Conservation (phyloP, 2,888 invertebrate species). For the Coenonympha arcania region DNA sequence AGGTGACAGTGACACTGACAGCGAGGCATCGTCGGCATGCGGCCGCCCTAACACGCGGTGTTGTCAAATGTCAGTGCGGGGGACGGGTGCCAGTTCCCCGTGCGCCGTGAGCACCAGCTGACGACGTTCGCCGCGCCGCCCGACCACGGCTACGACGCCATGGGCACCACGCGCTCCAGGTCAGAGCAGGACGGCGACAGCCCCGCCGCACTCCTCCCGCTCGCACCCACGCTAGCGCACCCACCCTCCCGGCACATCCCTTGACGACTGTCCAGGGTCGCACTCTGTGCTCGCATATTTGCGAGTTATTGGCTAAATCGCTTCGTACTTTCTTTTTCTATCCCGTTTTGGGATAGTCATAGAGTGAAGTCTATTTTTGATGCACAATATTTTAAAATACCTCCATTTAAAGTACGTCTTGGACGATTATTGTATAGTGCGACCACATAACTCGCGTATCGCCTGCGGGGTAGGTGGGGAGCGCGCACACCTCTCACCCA, state of each 20-base stretch:
- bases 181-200: conserved; percentile 71
- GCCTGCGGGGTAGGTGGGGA: no score
- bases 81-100: conserved; percentile 90
- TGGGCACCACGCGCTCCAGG: conserved; percentile 90
- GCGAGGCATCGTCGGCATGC: no score
- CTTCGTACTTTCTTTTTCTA: not conserved
- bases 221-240: conserved; percentile 17
- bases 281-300: not conserved
- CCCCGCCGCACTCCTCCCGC: conserved; percentile 25
- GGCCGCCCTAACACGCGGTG: conserved; percentile 30
- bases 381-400: no score
- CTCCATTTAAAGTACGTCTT: no score
- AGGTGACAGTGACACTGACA: no score
- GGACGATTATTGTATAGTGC: no score
- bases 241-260: conserved; percentile 50
- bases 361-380: not conserved
- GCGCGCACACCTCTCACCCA: no score
- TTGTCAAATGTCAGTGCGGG: conserved; percentile 85
- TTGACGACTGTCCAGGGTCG: conserved; percentile 40
- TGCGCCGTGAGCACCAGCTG: conserved; percentile 79
- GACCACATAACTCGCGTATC: no score
- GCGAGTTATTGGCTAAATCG: no score
- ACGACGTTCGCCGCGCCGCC: conserved; percentile 62
- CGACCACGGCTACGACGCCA: conserved; percentile 85
- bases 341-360: not conserved